Evolutionary conservation across 2,888 invertebrate genomes (phyloP).

Genomic region (Neoascia interrupta): DNA sequence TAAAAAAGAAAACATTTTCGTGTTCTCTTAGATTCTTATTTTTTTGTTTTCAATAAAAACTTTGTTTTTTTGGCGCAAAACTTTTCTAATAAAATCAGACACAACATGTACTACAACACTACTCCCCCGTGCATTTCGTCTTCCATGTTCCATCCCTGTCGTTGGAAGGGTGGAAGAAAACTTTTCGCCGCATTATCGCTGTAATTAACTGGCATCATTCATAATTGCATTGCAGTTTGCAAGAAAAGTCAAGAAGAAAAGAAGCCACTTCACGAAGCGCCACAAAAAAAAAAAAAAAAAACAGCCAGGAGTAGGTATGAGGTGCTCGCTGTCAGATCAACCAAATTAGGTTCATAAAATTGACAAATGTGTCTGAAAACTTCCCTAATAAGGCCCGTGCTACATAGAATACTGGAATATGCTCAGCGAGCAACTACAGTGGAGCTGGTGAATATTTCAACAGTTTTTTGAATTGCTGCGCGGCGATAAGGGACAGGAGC

Average conservation of each 20-base stretch:
- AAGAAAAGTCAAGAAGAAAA: not conserved
- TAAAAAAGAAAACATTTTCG: slow-evolving; percentile 51
- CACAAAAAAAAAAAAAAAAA: too few species aligned
- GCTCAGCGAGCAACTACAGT: not conserved
- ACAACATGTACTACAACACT: slow-evolving; percentile 26
- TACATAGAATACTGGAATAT: not conserved
- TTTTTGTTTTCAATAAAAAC: slow-evolving; percentile 52
- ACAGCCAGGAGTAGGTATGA: not conserved
- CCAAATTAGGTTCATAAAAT: slow-evolving; percentile 68
- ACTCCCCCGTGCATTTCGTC: not conserved
- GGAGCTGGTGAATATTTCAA: slow-evolving; percentile 11
- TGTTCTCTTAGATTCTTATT: too few species aligned
- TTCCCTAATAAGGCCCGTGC: slow-evolving; percentile 51
- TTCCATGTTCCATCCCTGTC: not conserved
- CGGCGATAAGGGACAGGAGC: slow-evolving; percentile 20
- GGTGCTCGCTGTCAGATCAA: slow-evolving; percentile 49
- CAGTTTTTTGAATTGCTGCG: slow-evolving; percentile 36
- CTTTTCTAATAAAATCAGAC: slow-evolving; percentile 67
- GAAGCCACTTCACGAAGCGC: not conserved
- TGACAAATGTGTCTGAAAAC: slow-evolving; percentile 69
- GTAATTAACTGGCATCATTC: slow-evolving; percentile 69
- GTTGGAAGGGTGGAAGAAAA: slow-evolving; percentile 17
- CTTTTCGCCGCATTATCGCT: slow-evolving; percentile 68
- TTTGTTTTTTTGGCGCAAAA: slow-evolving; percentile 50
- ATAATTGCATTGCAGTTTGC: slow-evolving; percentile 65